Base-by-base conservation (phyloP, 2,888 invertebrate genomes). In the Camponotus fellah region DNA sequence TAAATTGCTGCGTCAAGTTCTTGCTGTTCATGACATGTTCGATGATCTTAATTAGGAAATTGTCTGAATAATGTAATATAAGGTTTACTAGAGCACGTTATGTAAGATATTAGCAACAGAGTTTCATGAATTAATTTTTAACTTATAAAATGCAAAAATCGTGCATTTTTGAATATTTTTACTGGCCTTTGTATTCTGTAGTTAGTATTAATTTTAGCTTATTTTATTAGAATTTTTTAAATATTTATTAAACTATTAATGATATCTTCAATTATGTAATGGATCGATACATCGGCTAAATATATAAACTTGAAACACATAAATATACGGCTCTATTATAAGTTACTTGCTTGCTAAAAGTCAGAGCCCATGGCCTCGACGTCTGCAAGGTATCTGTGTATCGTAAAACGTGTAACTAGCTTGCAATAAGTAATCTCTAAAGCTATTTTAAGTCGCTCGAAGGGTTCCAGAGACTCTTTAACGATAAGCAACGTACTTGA, bases 391-490 rank as follows among this genome's bases (percentile, higher is more conserved):
- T 72, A 75, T 76, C 68, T 14, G 66, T 53, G n/a, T 58, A 66
- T 80, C 85, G 85, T 86, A 87, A 88, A 88, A 76, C 56, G 65
- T 34, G 37, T 77, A 82, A 83, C 68, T 66, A 58, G 34, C 62
- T 62, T 40, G 26, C 26, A 58, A 49, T 79, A 14, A 76, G 66
- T 71, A 71, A 71, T 53, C 46, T 37, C 56, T 6, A 40, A 32
- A 40, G 81, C 74, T 89, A 89, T 89, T 90, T 87, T 85, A 58
- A 79, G 68, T 58, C 21, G n/a, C 40, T n/a, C 77, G 58, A 65
- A 65, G 53, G 58, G 14, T 79, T 82, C 76, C 84, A 68, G 60
- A 76, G 81, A 74, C 80, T 49, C 83, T 76, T 72, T 81, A 72
- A 64, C 83, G 85, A 87, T 89, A 86, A 65, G 68, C 72, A 77